phyloP scores from a whole-genome alignment of 2,888 invertebrate genomes.

The Luperina testacea region DNA sequence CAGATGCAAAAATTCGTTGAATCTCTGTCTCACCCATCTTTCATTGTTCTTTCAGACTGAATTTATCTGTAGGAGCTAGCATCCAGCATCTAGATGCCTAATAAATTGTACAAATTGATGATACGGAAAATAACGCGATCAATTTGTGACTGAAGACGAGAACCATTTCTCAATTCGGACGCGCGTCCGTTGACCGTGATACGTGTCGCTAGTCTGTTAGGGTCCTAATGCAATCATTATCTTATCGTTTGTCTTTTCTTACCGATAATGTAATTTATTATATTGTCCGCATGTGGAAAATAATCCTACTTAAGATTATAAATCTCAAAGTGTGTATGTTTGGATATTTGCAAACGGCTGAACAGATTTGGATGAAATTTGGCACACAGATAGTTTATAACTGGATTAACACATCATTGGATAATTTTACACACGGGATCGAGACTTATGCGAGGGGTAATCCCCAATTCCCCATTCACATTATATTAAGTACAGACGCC shows the following conservation, averaged over 20 bases:
- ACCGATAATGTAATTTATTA: constrained; percentile 9
- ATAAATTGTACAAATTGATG: not conserved
- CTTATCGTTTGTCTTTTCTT: constrained; percentile 15
- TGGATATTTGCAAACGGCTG: not conserved
- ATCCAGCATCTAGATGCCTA: not conserved
- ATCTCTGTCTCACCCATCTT: too few relatives aligned
- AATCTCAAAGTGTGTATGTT: not conserved
- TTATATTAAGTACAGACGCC: too few relatives aligned
- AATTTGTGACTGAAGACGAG: constrained; percentile 28
- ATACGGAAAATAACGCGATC: constrained; percentile 10
- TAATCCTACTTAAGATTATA: not conserved
- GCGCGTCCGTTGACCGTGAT: constrained; percentile 20
- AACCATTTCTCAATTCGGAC: constrained; percentile 18
- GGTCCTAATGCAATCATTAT: constrained; percentile 5
- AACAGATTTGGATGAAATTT: not conserved
- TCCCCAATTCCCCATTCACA: too few relatives aligned
- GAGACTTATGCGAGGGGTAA: not conserved
- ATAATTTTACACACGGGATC: not conserved
- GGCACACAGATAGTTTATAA: not conserved
- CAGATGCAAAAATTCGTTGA: too few relatives aligned
- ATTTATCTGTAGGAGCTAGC: not conserved
- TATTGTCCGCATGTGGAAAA: constrained; percentile 9
- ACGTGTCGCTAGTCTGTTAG: constrained; percentile 10
- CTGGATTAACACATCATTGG: too few relatives aligned
- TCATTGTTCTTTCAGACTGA: not conserved